Evolutionary conservation across 2,113 vertebrate genomes (phyloP).

Genomic region (Bungarus multicinctus): DNA sequence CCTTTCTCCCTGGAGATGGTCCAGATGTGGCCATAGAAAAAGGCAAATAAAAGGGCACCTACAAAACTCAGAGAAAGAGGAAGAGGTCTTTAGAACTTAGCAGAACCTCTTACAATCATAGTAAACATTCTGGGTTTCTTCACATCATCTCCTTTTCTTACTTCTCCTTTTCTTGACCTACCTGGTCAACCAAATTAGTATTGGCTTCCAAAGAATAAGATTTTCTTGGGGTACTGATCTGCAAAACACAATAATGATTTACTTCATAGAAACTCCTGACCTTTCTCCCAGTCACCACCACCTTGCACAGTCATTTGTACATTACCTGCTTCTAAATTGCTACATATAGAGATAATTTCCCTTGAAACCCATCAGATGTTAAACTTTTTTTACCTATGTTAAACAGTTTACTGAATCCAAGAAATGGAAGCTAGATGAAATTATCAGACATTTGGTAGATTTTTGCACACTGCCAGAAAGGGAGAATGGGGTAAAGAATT

Average conservation of each 20-base stretch:
- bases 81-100: not conserved
- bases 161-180: not conserved
- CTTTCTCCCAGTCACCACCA: not conserved
- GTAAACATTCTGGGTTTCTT: not conserved
- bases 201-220: not conserved
- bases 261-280: not conserved
- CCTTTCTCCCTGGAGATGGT: not conserved
- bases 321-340: not conserved
- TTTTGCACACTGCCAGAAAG: not conserved
- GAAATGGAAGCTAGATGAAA: not conserved
- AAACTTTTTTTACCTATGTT: not conserved
- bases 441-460: not conserved
- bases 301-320: not conserved
- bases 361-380: not conserved
- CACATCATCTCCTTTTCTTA: not conserved
- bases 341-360: not conserved
- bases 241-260: not conserved
- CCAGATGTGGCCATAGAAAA: not conserved
- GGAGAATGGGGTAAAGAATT: not conserved
- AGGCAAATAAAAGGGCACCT: not conserved
- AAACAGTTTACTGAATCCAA: not conserved
- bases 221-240: not conserved
- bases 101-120: not conserved
- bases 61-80: not conserved
- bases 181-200: not conserved